Percentiles rank a stretch among this genome's conserved stretches.
These are phyloP conservation scores for Furnarius figulus DNA, from an alignment of 2,113 vertebrate species.

Conservation along the genomic window DNA sequence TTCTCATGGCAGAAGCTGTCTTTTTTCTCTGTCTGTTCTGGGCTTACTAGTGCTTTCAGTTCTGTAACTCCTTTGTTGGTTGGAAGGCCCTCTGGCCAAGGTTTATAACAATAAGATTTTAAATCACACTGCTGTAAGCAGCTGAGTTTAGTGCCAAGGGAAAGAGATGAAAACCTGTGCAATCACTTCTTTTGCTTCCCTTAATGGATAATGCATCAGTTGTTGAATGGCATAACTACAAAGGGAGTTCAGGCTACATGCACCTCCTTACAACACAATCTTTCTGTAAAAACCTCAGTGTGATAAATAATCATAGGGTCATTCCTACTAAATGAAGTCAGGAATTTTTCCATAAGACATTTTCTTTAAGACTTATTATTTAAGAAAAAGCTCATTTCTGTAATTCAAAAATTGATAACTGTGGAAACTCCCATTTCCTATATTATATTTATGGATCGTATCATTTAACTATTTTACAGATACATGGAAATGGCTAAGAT, in stretches of 20 bases:
- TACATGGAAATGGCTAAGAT: constrained; percentile 81
- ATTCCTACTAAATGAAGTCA: not conserved
- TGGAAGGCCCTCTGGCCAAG: not conserved
- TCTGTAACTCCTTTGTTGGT: not conserved
- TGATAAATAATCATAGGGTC: not conserved
- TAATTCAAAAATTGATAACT: not conserved
- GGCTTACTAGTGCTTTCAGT: not conserved
- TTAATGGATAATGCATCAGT: not conserved
- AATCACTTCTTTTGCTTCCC: not conserved
- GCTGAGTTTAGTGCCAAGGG: not conserved
- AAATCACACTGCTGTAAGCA: not conserved
- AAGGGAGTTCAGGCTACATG: not conserved
- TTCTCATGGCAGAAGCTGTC: not conserved
- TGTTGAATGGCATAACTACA: not conserved
- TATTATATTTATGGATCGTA: not conserved
- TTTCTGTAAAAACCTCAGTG: not conserved
- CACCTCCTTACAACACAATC: not conserved
- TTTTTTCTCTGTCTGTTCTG: not conserved
- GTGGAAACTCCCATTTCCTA: not conserved
- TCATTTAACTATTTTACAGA: constrained; percentile 60
- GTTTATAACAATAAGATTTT: not conserved
- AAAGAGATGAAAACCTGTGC: not conserved
- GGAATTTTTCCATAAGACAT: not conserved
- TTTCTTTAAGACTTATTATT: not conserved
- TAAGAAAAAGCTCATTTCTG: not conserved